Evolutionary conservation across 37 sponge, comb jelly and placozoan species (phyloP).

Genomic region (Haliclona indistincta): DNA sequence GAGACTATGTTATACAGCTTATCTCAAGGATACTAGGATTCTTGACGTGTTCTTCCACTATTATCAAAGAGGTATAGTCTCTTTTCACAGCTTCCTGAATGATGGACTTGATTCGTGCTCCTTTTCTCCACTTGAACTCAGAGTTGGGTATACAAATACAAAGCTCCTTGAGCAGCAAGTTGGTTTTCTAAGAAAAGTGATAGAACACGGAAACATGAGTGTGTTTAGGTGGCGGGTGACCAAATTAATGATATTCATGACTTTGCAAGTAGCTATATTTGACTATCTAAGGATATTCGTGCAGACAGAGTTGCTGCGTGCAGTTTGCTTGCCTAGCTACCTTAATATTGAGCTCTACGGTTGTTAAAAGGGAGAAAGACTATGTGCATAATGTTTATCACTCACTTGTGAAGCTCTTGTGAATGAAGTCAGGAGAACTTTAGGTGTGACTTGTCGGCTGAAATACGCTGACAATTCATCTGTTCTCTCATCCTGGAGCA

Average conservation of each 20-base stretch:
- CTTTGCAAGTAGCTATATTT: too few relatives aligned
- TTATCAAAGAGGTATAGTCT: constrained; percentile 79
- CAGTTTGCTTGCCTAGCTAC: too few relatives aligned
- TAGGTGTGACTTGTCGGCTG: constrained; percentile 59
- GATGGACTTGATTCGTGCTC: constrained; percentile 77
- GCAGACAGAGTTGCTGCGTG: too few relatives aligned
- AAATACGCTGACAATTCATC: constrained; percentile 94
- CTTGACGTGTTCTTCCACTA: constrained; percentile 92
- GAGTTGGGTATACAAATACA: constrained; percentile 84
- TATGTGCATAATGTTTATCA: background rate
- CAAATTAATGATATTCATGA: too few relatives aligned
- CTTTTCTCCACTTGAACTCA: constrained; percentile 67
- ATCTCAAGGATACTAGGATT: constrained; percentile 79
- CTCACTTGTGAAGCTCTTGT: constrained; percentile 70
- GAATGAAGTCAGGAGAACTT: constrained; percentile 81
- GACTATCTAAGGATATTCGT: too few relatives aligned
- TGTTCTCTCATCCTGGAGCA: constrained; percentile 75
- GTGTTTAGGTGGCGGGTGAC: too few relatives aligned
- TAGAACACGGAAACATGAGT: background rate
- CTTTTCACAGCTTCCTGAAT: constrained; percentile 63
- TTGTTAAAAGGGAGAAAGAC: too few relatives aligned
- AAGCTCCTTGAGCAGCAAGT: constrained; percentile 79
- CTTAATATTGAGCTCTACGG: too few relatives aligned
- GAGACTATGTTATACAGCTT: background rate
- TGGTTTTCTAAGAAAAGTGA: constrained; percentile 41